Percentiles rank a stretch among this genome's conserved stretches.
phyloP scores from a whole-genome alignment of 2,113 vertebrate genomes.

The Sapajus apella region DNA sequence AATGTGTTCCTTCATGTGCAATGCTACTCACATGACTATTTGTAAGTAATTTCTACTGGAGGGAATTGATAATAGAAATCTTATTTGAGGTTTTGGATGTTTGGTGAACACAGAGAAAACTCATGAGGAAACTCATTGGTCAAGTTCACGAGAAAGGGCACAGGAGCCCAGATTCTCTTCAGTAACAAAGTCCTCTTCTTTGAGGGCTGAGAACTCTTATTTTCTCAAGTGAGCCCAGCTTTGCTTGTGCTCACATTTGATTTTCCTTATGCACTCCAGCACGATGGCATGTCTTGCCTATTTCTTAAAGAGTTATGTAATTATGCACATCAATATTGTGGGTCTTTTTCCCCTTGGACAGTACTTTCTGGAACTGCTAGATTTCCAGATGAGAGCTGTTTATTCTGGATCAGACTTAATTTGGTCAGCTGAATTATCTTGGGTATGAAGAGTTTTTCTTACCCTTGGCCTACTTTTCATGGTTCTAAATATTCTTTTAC shows the following conservation, averaged over 20 bases:
- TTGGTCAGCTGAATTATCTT: constrained; percentile 59
- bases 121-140: background rate
- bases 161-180: background rate
- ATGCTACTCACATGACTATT: background rate
- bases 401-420: constrained; percentile 47
- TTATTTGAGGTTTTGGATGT: background rate
- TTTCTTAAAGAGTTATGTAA: background rate
- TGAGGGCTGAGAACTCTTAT: background rate
- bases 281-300: background rate
- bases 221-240: background rate
- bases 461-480: constrained; percentile 61
- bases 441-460: constrained; percentile 40
- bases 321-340: background rate
- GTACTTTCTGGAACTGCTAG: background rate
- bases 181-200: background rate
- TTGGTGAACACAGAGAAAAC: background rate
- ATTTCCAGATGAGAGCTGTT: constrained; percentile 60
- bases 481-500: constrained; percentile 10
- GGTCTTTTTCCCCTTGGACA: background rate
- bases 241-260: background rate
- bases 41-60: background rate
- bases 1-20: background rate
- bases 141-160: background rate
- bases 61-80: background rate
- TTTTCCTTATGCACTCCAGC: no score